Evolutionary conservation across 1,140 invertebrate genomes (phyloP), one percentile per base, ranked within the genome.

Genomic region (Papilio machaon): DNA sequence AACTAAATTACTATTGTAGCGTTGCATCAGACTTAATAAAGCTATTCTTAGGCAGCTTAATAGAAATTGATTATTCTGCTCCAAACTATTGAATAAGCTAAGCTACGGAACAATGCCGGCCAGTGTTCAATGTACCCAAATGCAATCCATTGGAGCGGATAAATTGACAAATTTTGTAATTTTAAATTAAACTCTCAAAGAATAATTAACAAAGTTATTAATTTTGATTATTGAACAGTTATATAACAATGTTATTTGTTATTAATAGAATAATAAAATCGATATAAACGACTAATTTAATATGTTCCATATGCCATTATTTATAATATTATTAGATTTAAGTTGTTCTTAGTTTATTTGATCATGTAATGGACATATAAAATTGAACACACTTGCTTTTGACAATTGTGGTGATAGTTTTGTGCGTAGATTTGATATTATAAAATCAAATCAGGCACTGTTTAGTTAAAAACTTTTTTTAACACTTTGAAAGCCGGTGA

Each of bases 51-150:
- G 46, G 19, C 47, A 30, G 74, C 49, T 49, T 76, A 76, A 76
- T 76, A 76, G 49, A 54, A 76, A 76, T 76, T 52, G 74, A 76
- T 76, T 52, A 52, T 76, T 76, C 74, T 52, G 49, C 74, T 76
- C 30, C 49, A 76, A 17, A 30, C 46, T 52, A 35, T 52, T 54
- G 74, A 76, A 54, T 76, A 76, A 76, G 73, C 73, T 19, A 30
- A 75, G 74, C 23, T 75, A 52, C 47, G 74, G 23, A 74, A 74
- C 73, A 74, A 75, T 49, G 74, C 47, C 74, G 74, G 47, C 46
- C 74, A 75, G 52, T 75, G 49, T 52, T 54, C 30, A 70, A 10
- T 75, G 43, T 52, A 49, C 19, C 47, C 19, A 47, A 75, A 75
- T 75, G 49, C 19, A 30, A 49, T 75, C 38, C 15, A 75, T 47